phyloP scores from a whole-genome alignment of 2,113 vertebrate species.

The Tachuris rubrigastra region DNA sequence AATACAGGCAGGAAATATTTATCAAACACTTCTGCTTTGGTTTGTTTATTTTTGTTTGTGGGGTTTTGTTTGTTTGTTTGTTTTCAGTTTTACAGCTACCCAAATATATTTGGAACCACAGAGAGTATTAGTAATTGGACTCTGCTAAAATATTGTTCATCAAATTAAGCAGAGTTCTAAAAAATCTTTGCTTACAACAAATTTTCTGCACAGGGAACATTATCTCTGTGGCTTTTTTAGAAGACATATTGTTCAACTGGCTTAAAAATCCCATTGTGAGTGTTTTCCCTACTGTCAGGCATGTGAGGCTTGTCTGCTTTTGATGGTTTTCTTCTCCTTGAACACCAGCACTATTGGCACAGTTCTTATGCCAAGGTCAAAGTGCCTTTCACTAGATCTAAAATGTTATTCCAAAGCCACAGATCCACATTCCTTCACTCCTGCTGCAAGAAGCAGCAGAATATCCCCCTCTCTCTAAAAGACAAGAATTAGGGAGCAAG shows the following conservation, averaged over 20 bases:
- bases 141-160: background rate
- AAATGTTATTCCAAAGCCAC: background rate
- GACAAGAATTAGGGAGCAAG: background rate
- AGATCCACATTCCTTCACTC: background rate
- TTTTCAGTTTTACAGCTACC: background rate
- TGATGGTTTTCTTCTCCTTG: background rate
- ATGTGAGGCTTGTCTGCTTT: background rate
- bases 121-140: background rate
- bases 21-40: background rate
- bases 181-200: background rate
- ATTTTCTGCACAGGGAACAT: background rate
- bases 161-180: background rate
- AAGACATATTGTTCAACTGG: background rate
- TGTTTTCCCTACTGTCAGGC: background rate
- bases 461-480: background rate
- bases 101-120: background rate
- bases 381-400: background rate
- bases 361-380: background rate
- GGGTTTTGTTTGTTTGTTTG: background rate
- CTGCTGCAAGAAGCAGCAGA: background rate
- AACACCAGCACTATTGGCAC: background rate
- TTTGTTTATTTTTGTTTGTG: too few species aligned
- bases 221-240: background rate
- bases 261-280: background rate
- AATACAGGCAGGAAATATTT: constrained; percentile 20